Evolutionary conservation across 2,113 vertebrate genomes (phyloP).

Genomic region (Silurus meridionalis): DNA sequence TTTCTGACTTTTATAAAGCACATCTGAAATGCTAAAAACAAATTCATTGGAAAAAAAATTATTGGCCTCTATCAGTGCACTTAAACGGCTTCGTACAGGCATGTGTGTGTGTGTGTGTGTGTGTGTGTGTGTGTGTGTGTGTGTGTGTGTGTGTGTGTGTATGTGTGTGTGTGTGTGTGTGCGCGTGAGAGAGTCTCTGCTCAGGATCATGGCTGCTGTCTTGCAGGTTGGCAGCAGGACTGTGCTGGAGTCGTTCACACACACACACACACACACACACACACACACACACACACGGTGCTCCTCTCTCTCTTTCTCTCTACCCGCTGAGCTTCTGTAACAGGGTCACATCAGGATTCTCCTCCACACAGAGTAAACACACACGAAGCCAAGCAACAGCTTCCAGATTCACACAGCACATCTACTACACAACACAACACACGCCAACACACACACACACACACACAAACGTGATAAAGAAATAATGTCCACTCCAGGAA

Average conservation of each 20-base stretch:
- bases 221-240: conserved; percentile 9
- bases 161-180: background rate
- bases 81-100: too few species aligned
- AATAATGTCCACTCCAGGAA: background rate
- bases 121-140: background rate
- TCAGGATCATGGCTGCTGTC: conserved; percentile 14
- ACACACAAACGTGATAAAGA: conserved; percentile 1
- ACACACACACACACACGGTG: background rate
- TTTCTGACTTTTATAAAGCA: background rate
- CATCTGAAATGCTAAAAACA: background rate
- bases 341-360: conserved; percentile 37
- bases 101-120: too few species aligned
- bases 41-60: background rate
- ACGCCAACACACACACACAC: conserved; percentile 14
- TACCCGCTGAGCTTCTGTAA: conserved; percentile 13
- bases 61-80: background rate
- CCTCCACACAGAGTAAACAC: conserved; percentile 36
- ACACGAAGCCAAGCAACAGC: conserved; percentile 8
- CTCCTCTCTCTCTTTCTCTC: conserved; percentile 12
- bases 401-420: background rate
- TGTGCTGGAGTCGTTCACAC: background rate
- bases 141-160: background rate
- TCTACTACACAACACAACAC: background rate
- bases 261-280: conserved; percentile 24
- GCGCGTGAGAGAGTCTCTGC: background rate